Conservation (phyloP, 2,113 vertebrate genomes). For the Sarotherodon lohbergeri region DNA sequence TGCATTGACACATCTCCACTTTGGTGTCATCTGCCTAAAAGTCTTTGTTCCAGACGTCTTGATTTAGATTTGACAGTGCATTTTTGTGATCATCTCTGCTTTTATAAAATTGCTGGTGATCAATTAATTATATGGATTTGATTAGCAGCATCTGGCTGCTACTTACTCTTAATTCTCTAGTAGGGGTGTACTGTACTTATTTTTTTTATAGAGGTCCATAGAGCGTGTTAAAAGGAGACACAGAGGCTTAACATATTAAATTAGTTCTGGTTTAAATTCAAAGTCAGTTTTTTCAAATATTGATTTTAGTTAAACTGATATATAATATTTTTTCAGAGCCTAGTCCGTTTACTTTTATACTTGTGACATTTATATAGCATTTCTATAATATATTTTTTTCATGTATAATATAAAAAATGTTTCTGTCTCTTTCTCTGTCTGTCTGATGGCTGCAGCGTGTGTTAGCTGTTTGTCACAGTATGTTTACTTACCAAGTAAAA, state of each 20-base stretch:
- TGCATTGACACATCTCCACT: neutral
- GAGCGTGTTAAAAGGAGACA: neutral
- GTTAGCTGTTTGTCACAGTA: neutral
- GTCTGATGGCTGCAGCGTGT: neutral
- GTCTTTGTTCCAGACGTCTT: neutral
- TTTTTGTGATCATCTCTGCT: neutral
- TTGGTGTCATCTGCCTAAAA: neutral
- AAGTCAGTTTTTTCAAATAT: neutral
- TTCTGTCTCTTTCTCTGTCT: neutral
- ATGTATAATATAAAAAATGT: neutral
- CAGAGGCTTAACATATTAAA: neutral
- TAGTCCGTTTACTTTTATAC: neutral
- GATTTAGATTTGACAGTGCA: neutral
- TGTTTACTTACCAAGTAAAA: neutral
- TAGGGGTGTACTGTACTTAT: neutral
- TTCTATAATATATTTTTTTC: neutral
- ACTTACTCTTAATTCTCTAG: neutral
- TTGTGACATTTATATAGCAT: neutral
- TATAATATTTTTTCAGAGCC: fast-evolving
- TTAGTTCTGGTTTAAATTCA: neutral
- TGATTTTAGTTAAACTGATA: neutral
- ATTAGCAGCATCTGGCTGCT: neutral
- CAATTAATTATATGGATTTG: neutral
- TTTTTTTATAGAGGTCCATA: neutral
- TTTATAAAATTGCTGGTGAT: neutral